A percentile compares a stretch with the other conserved stretches of the same genome.
Conservation (phyloP, 2,888 invertebrate species). For the Asteroscopus sphinx region DNA sequence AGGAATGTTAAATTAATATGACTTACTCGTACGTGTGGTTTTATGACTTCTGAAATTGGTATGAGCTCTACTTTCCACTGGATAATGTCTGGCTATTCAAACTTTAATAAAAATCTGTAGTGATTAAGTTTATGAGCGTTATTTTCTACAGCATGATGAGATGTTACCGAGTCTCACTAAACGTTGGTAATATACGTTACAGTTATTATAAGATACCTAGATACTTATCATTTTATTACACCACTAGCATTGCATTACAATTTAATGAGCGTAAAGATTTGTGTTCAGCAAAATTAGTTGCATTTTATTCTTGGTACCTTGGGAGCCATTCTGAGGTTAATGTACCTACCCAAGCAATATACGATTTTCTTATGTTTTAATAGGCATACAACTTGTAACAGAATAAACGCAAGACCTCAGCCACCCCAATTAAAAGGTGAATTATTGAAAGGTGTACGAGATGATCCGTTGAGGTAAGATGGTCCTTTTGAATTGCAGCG, state of each 20-base stretch:
- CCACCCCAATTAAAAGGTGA: too few species aligned
- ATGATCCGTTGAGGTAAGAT: too few species aligned
- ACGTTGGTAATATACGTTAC: conserved; percentile 19
- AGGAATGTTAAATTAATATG: conserved; percentile 57
- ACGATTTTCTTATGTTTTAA: too few species aligned
- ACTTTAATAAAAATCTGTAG: conserved; percentile 8
- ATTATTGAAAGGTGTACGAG: too few species aligned
- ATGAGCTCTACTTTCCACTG: conserved; percentile 43
- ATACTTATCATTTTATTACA: conserved; percentile 19
- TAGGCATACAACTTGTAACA: too few species aligned
- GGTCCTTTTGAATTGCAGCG: too few species aligned
- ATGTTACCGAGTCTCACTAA: conserved; percentile 14
- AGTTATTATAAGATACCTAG: conserved; percentile 4
- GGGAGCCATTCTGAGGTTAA: too few species aligned
- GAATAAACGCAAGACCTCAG: too few species aligned
- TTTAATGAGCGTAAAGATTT: conserved; percentile 31
- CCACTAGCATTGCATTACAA: conserved; percentile 15
- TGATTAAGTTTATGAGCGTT: conserved; percentile 16
- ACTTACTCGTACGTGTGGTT: conserved; percentile 40
- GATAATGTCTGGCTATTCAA: conserved; percentile 11
- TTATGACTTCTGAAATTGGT: conserved; percentile 35
- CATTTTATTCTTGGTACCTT: neutral
- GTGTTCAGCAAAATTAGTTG: conserved; percentile 5
- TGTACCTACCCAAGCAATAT: too few species aligned
- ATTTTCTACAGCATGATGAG: conserved; percentile 14